Percentiles rank a stretch among this genome's conserved stretches.
These are phyloP conservation scores for Holothuria leucospilota DNA, from an alignment of 53 echinoderm and acorn worm genomes.

Conservation along the genomic window DNA sequence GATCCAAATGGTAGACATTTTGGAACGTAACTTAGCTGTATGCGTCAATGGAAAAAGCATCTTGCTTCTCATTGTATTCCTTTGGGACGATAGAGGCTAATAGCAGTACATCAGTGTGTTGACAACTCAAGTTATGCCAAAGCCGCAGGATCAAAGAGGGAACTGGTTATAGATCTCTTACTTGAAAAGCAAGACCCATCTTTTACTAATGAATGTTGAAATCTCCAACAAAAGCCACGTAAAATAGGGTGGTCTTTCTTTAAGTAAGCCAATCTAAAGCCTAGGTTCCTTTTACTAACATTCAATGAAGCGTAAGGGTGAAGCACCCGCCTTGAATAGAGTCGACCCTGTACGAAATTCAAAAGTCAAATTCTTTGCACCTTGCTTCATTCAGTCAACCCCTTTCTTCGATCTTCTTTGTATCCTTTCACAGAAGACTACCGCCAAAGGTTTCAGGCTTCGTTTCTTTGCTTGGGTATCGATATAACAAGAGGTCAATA, in stretches of 20 bases:
- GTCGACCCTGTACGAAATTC: conserved; percentile 1
- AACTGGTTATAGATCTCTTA: conserved; percentile 27
- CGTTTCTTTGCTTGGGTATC: no score
- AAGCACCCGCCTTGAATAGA: conserved; percentile 21
- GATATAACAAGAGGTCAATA: conserved; percentile 26
- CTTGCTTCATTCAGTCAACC: background rate
- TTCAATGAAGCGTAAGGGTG: conserved; percentile 25
- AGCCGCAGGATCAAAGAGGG: conserved; percentile 4
- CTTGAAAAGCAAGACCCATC: background rate
- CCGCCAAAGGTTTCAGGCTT: no score
- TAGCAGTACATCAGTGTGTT: conserved; percentile 6
- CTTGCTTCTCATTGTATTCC: no score
- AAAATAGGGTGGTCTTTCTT: conserved; percentile 34
- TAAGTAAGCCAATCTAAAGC: conserved; percentile 31
- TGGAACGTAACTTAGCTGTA: no score
- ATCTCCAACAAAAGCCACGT: conserved; percentile 34
- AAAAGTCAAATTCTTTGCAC: conserved; percentile 42
- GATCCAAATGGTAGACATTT: no score
- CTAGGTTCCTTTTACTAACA: conserved; percentile 35
- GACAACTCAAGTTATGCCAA: background rate
- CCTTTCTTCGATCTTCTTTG: no score
- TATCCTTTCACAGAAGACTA: no score
- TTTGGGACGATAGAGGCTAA: background rate
- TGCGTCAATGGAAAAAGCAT: no score
- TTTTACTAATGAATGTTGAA: conserved; percentile 39